Percentiles rank a stretch among this genome's conserved stretches.
phyloP scores from a whole-genome alignment of 2,888 invertebrate species.

The Cistogaster globosa region DNA sequence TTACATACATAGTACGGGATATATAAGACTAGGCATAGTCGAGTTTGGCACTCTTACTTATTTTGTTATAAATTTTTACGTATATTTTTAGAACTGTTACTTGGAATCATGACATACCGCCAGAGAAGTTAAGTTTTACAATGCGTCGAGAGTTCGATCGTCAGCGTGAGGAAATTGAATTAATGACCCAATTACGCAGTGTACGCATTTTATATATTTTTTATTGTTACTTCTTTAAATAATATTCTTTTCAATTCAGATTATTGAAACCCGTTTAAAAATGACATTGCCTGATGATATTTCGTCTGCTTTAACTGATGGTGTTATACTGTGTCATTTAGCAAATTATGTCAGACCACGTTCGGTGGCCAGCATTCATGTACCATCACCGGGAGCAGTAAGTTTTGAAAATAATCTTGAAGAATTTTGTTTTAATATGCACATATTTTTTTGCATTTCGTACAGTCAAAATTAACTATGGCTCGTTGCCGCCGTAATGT shows the following conservation, averaged over 20 bases:
- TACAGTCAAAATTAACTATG: slow-evolving; percentile 96
- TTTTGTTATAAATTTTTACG: no score
- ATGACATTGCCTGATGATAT: slow-evolving; percentile 94
- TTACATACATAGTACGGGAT: no score
- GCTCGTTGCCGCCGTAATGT: slow-evolving; percentile 97
- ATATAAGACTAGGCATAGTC: no score
- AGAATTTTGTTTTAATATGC: slow-evolving; percentile 2
- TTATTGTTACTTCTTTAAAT: neutral
- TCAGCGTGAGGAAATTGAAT: slow-evolving; percentile 93
- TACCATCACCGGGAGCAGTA: slow-evolving; percentile 96
- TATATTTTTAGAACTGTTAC: slow-evolving; percentile 83
- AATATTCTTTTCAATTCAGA: slow-evolving; percentile 84
- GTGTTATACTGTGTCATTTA: slow-evolving; percentile 96
- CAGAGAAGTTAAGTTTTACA: slow-evolving; percentile 93
- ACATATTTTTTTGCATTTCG: no score
- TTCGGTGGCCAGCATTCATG: slow-evolving; percentile 96
- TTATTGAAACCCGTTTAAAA: slow-evolving; percentile 94
- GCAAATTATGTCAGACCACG: slow-evolving; percentile 96
- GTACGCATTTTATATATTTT: slow-evolving; percentile 84
- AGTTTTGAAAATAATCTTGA: slow-evolving; percentile 79
- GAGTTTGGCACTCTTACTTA: no score
- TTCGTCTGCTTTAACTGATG: slow-evolving; percentile 93
- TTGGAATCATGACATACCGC: slow-evolving; percentile 89
- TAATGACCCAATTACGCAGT: slow-evolving; percentile 91
- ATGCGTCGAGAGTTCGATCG: slow-evolving; percentile 96